Conservation (phyloP, 2,113 vertebrate genomes). For the Diglossa brunneiventris region DNA sequence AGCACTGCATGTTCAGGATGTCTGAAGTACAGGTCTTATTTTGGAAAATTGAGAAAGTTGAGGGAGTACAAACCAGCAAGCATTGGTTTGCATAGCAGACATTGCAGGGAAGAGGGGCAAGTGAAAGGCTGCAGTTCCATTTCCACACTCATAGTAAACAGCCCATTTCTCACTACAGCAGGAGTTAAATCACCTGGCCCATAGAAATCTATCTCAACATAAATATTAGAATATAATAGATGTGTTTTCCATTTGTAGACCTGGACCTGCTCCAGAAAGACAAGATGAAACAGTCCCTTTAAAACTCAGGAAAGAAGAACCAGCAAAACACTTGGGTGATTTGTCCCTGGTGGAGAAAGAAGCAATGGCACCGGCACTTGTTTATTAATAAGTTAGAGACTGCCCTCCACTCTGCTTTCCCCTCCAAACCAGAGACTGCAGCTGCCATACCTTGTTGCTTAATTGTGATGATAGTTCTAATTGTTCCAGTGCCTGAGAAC, state of each 20-base stretch:
- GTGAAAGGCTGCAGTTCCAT: neutral
- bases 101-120: neutral
- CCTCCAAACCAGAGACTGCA: neutral
- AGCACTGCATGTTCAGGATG: neutral
- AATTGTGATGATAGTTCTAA: neutral
- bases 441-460: neutral
- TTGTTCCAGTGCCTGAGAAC: neutral
- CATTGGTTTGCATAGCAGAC: neutral
- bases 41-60: neutral
- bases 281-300: neutral
- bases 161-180: neutral
- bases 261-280: neutral
- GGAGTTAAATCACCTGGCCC: neutral
- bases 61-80: neutral
- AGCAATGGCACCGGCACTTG: neutral
- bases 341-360: neutral
- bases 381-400: neutral
- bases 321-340: neutral
- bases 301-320: neutral
- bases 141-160: neutral
- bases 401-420: neutral
- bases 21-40: neutral
- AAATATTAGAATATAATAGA: neutral
- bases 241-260: neutral
- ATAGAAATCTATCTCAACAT: neutral